Evolutionary conservation across 2,888 invertebrate species (phyloP), one percentile per base, ranked within the genome.

Genomic region (Drosophila ezoana): DNA sequence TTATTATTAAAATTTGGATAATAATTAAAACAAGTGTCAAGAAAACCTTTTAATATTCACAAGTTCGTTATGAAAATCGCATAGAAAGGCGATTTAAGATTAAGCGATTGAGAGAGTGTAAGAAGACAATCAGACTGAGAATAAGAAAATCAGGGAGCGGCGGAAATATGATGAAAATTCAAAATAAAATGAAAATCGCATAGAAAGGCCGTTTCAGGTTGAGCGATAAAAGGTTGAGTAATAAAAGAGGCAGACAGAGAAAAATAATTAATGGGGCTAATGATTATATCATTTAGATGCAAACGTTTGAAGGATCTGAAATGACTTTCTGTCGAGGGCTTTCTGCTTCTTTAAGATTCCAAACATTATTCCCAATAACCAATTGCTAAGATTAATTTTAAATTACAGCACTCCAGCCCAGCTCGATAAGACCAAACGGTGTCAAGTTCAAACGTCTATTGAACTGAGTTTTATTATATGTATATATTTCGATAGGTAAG

Each of bases 361-460:
- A 5, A 6, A 0, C 23, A 23, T 23, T 23, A 23, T 23, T 5
- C 23, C 23, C 23, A 5, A 5, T 23, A 5, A 5, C 5, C 23
- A 23, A 23, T 23, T 23, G 23, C 5, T 4, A 3, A 10, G 1
- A 37, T 20, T 23, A 20, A 10, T 35, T 37, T 3, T 11, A 37
- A 11, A 20, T 49, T 20, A 10, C 10, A 49, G 3, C 20, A 20
- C n/a, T 35, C 20, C 4, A 18, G 6, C n/a, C 10, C n/a, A 14
- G 8, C 28, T 23, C 23, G 28, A 41, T 48, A 10, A 20, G 23
- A 11, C 2, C 3, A 41, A 74, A 49, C 41, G 41, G 52, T 70
- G 80, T 73, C 88, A 84, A 86, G 88, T 87, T 82, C 71, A 72
- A 57, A 61, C 56, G 48, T 23, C 32, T 71, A 58, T 38, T 73